Base-by-base conservation (phyloP, 1,140 invertebrate genomes). In the Orussus abietinus region DNA sequence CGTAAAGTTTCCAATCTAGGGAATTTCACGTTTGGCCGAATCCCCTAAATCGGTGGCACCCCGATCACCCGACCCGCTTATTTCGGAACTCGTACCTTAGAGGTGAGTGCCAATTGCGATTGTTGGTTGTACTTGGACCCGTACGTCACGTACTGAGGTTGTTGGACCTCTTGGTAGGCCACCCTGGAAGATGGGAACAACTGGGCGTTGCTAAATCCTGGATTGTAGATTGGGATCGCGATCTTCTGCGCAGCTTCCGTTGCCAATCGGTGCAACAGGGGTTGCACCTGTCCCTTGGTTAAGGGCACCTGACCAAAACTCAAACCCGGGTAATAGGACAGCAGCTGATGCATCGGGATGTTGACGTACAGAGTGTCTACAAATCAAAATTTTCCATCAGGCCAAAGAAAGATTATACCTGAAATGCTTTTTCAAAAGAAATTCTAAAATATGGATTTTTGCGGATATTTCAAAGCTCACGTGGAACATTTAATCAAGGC, bases 301-400 rank as follows among this genome's bases (percentile, higher is more conserved):
- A 25, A 25, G n/a, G n/a, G n/a, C n/a, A n/a, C n/a, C 42, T 51
- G 40, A n/a, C 7, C 25, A 12, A 17, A 5, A 13, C 53, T 41
- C 13, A 61, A 49, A 41, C 64, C 50, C 15, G 55, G 55, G 42
- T 66, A 63, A 40, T 67, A 66, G 4, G 57, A 34, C 12, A 63
- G 29, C 10, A 66, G 30, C 19, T 69, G 61, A 40, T 49, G 57
- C 51, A 56, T 59, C 4, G 68, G 68, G 33, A 69, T 45, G 25
- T 66, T 54, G 17, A 66, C 30, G 45, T 65, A 70, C 31, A 62
- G 39, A 15, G 42, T 42, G 22, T 50, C 66, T 71, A 36, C n/a
- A 38, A 45, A 37, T n/a, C n/a, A n/a, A n/a, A n/a, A n/a, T n/a
- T n/a, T n/a, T n/a, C n/a, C n/a, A n/a, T n/a, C n/a, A n/a, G n/a